phyloP scores from a whole-genome alignment of 1,140 invertebrate species.

The Batillaria attramentaria region DNA sequence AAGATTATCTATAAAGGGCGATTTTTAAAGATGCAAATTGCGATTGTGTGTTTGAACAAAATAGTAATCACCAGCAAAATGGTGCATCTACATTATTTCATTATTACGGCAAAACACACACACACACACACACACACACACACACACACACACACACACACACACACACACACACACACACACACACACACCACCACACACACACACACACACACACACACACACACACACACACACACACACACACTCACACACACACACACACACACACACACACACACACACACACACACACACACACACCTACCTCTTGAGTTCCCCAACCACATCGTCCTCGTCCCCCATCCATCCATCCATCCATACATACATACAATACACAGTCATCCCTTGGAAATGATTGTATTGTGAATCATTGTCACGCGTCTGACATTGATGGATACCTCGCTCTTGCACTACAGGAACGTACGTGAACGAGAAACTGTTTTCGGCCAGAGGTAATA shows the following conservation, averaged over 20 bases:
- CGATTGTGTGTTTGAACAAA: not conserved
- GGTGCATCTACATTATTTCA: not conserved
- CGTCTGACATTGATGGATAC: too few relatives aligned
- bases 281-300: not conserved
- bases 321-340: too few relatives aligned
- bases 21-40: too few relatives aligned
- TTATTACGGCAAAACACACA: not conserved
- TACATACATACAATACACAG: not conserved
- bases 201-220: slow-evolving; percentile 1
- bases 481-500: too few relatives aligned
- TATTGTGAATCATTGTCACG: too few relatives aligned
- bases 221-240: not conserved
- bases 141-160: slow-evolving; percentile 6
- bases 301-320: too few relatives aligned
- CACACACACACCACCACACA: slow-evolving; percentile 15
- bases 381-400: not conserved
- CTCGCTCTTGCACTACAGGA: too few relatives aligned
- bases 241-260: not conserved
- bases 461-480: too few relatives aligned
- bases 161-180: slow-evolving; percentile 18
- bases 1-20: too few relatives aligned
- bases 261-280: not conserved
- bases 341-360: not conserved
- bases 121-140: not conserved
- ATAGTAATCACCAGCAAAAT: not conserved